These are phyloP conservation scores for Drosophila littoralis DNA, from an alignment of 1,140 invertebrate species.

Conservation along the genomic window DNA sequence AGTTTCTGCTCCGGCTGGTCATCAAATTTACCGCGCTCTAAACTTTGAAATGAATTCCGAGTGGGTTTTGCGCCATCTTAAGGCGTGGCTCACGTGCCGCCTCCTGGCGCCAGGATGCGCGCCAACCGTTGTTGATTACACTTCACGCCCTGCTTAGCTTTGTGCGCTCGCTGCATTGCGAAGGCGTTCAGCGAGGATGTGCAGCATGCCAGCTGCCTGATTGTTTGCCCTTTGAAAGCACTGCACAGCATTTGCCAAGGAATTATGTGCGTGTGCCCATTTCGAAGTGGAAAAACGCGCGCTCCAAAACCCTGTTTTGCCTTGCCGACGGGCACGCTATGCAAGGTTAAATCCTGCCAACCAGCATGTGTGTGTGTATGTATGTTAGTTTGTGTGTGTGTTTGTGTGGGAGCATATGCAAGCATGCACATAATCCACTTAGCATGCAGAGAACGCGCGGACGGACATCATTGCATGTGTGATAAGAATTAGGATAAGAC, in stretches of 20 bases:
- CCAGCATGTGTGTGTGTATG: neutral
- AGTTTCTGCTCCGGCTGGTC: slow-evolving; percentile 63
- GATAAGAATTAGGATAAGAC: slow-evolving; percentile 57
- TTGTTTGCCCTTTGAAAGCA: slow-evolving; percentile 34
- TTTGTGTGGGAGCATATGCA: slow-evolving; percentile 33
- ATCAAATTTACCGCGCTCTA: slow-evolving; percentile 73
- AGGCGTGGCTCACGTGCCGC: slow-evolving; percentile 52
- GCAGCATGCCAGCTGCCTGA: slow-evolving; percentile 25
- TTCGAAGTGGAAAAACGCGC: slow-evolving; percentile 18
- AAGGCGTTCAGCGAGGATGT: slow-evolving; percentile 52
- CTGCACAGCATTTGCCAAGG: slow-evolving; percentile 26
- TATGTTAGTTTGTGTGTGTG: slow-evolving; percentile 1
- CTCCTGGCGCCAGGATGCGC: slow-evolving; percentile 52
- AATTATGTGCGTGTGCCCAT: slow-evolving; percentile 77
- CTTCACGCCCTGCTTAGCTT: slow-evolving; percentile 75
- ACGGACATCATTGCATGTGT: slow-evolving; percentile 45
- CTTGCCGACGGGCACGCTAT: slow-evolving; percentile 48
- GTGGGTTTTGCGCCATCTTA: slow-evolving; percentile 14
- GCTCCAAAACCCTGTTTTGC: neutral
- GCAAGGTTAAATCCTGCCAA: slow-evolving; percentile 32
- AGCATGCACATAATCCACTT: slow-evolving; percentile 67
- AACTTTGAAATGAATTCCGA: slow-evolving; percentile 74
- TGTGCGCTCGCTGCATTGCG: slow-evolving; percentile 51
- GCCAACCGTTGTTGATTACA: slow-evolving; percentile 73
- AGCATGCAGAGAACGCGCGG: slow-evolving; percentile 58